These are phyloP conservation scores for Pelagia noctiluca DNA, from an alignment of 30 jellyfish, hydroid and myxozoan genomes.

Conservation along the genomic window DNA sequence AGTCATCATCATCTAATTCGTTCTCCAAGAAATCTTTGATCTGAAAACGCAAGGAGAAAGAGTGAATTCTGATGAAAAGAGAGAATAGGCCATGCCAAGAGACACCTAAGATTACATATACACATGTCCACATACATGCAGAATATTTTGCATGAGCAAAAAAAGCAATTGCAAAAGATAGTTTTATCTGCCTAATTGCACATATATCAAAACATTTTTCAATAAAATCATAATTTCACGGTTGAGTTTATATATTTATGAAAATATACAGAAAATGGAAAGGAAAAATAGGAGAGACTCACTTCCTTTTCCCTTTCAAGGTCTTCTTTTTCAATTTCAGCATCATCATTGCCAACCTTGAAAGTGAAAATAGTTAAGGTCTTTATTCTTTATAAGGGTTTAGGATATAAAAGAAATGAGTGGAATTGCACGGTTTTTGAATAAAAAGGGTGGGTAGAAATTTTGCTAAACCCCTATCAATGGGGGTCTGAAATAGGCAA, in stretches of 20 bases:
- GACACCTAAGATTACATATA: no score
- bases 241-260: background rate
- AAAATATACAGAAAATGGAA: background rate
- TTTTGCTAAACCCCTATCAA: background rate
- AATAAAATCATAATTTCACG: background rate
- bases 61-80: background rate
- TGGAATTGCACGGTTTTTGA: background rate
- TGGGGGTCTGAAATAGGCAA: background rate
- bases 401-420: background rate
- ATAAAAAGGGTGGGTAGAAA: background rate
- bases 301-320: conserved; percentile 80
- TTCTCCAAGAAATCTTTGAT: conserved; percentile 77
- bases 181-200: background rate
- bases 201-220: background rate
- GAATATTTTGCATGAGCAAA: background rate
- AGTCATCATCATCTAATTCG: conserved; percentile 84
- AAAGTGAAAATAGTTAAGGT: background rate
- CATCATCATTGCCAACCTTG: conserved; percentile 67
- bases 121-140: no score
- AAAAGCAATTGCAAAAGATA: background rate
- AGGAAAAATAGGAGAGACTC: background rate
- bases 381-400: background rate
- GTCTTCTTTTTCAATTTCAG: conserved; percentile 72
- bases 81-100: background rate
- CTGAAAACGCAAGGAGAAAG: conserved; percentile 10